Conservation (phyloP, 2,888 invertebrate genomes). For the Drosophila ustulata region DNA sequence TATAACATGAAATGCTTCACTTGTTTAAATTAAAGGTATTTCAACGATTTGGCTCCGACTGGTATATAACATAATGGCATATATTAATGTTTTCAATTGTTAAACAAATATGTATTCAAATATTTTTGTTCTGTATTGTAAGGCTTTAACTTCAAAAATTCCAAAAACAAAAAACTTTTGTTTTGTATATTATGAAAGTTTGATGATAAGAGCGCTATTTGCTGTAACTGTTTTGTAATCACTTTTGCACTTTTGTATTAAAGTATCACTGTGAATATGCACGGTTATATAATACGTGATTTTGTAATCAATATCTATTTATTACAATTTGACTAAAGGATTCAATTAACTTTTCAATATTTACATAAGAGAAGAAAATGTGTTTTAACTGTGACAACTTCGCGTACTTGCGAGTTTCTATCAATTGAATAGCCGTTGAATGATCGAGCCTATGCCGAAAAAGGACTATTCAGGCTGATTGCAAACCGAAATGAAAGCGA, state of each 20-base stretch:
- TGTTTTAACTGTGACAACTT: constrained; percentile 36
- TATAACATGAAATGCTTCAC: constrained; percentile 31
- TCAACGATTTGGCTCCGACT: neutral
- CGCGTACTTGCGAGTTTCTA: constrained; percentile 47
- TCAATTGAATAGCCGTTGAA: constrained; percentile 48
- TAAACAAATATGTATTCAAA: neutral
- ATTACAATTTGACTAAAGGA: neutral
- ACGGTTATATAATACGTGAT: constrained; percentile 60
- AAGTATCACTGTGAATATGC: constrained; percentile 33
- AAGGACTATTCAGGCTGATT: constrained; percentile 61
- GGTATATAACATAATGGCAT: neutral
- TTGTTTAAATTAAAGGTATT: neutral
- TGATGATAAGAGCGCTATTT: neutral
- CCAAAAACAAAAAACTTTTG: neutral
- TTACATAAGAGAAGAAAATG: constrained; percentile 64
- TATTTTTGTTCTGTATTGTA: neutral
- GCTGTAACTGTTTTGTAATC: constrained; percentile 61
- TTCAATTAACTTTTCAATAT: constrained; percentile 41
- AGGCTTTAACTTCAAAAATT: neutral
- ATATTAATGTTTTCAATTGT: neutral
- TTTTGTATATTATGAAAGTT: neutral
- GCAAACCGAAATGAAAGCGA: constrained; percentile 70
- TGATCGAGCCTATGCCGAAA: constrained; percentile 44
- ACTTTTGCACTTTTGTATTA: constrained; percentile 58
- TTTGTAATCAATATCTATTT: neutral